A percentile compares a stretch with the other conserved stretches of the same genome.
Conservation (phyloP, 1,140 invertebrate species). For the Bathynomus jamesi region DNA sequence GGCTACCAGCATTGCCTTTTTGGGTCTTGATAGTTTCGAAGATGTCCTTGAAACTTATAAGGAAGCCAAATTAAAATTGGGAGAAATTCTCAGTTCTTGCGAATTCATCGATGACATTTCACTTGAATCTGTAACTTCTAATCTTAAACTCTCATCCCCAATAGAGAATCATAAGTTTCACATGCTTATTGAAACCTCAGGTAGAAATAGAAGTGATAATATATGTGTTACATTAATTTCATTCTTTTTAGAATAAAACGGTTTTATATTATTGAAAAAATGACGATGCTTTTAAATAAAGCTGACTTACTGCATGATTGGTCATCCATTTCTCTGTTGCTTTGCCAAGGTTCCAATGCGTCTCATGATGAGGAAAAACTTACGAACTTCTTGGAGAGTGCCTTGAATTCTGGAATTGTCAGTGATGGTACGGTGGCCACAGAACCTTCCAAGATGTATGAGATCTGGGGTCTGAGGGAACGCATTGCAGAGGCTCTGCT, state of each 20-base stretch:
- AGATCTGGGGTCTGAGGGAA: slow-evolving; percentile 78
- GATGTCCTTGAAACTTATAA: slow-evolving; percentile 65
- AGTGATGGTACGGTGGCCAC: slow-evolving; percentile 73
- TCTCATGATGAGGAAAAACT: slow-evolving; percentile 82
- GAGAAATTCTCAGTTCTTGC: slow-evolving; percentile 86
- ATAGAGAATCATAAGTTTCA: slow-evolving; percentile 67
- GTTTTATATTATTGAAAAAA: no score
- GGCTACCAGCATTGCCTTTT: slow-evolving; percentile 71
- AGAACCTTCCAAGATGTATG: slow-evolving; percentile 54
- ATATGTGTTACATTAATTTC: no score
- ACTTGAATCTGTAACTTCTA: slow-evolving; percentile 52
- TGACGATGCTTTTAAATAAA: no score
- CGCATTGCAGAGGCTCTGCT: slow-evolving; percentile 70
- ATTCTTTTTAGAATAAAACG: no score
- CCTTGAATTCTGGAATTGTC: slow-evolving; percentile 62
- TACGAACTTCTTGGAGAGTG: slow-evolving; percentile 61
- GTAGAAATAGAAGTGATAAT: no score
- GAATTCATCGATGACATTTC: slow-evolving; percentile 79
- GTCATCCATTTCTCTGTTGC: no score
- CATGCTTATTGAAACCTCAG: slow-evolving; percentile 82
- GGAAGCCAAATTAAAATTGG: slow-evolving; percentile 62
- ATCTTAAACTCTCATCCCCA: slow-evolving; percentile 51
- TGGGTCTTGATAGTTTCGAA: slow-evolving; percentile 70
- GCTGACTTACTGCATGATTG: no score
- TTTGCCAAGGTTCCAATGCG: slow-evolving; percentile 21